A percentile compares a stretch with the other conserved stretches of the same genome.
Evolutionary conservation across 2,113 vertebrate genomes (phyloP).

Genomic region (Recurvirostra avosetta): DNA sequence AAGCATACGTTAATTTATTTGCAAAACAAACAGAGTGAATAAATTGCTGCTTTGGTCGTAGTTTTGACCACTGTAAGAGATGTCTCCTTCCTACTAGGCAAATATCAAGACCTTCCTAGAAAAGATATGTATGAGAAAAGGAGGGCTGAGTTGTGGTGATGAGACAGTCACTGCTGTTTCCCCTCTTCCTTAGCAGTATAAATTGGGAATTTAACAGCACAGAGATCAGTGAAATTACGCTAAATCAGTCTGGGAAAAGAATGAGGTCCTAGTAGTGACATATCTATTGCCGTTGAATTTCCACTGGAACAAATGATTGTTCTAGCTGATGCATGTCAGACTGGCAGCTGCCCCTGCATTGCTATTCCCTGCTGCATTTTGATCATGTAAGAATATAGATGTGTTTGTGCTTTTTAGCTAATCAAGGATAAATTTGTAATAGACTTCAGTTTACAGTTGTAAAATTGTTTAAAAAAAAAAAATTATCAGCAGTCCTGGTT

Average conservation of each 20-base stretch:
- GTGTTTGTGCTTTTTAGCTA: not conserved
- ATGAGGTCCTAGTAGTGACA: not conserved
- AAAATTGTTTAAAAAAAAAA: not conserved
- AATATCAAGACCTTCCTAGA: not conserved
- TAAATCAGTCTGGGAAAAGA: not conserved
- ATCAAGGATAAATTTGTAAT: not conserved
- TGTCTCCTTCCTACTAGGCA: not conserved
- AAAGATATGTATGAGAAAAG: not conserved
- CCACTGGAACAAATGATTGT: not conserved
- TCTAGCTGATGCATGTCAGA: not conserved
- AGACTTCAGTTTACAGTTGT: not conserved
- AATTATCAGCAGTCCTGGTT: not conserved
- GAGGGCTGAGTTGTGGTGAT: not conserved
- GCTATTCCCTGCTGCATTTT: not conserved
- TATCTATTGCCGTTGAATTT: not conserved
- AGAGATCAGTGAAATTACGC: not conserved
- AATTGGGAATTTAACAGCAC: not conserved
- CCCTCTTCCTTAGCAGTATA: not conserved
- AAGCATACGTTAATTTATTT: not conserved
- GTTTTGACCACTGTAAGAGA: not conserved
- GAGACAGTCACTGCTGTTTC: not conserved
- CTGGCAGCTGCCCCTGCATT: not conserved
- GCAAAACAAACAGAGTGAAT: not conserved
- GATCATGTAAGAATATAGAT: not conserved
- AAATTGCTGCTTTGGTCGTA: not conserved